Base-by-base conservation (phyloP, 2,888 invertebrate genomes). In the Onchidella celtica region DNA sequence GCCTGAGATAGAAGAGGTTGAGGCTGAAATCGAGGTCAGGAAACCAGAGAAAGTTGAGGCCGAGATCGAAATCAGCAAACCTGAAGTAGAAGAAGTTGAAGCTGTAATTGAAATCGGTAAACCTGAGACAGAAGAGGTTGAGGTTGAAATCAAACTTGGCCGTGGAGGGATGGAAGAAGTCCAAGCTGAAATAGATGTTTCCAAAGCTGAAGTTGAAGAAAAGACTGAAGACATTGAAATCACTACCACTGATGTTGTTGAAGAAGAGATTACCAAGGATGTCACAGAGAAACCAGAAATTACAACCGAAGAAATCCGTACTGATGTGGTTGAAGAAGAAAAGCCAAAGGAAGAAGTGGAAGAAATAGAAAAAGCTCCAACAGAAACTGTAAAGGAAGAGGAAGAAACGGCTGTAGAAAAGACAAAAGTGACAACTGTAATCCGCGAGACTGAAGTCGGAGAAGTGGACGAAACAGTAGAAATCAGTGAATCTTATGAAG, bases 191-290 rank as follows among this genome's bases (percentile, higher is more conserved):
- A 83, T 85, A 59, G 85, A 83, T 40, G 24, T 36, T 24, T 32
- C 61, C 36, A 29, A 75, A 59, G 34, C 57, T 63, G 75, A 75
- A 34, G 38, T 68, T 29, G 79, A 72, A 36, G 59, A 77, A 57
- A 73, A 66, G 36, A 66, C 55, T 21, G 76, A 27, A 27, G 78
- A 82, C 78, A 55, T 70, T 38, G 32, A 85, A 40, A 84, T 79
- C 32, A 79, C 81, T 24, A 79, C 81, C 40, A 79, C 81, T 27
- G 63, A 81, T 17, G 92, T 96, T 73, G 95, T 95, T 86, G 95
- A 95, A 89, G 90, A 84, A 40, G 84, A 85, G 81, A 78, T 80
- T 36, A n/a, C n/a, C n/a, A n/a, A n/a, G n/a, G n/a, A n/a, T n/a
- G 27, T 61, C 55, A 57, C 66, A 32, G 78, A 79, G 21, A 79